Conservation (phyloP, 1,140 invertebrate species). For the Zophobas morio region DNA sequence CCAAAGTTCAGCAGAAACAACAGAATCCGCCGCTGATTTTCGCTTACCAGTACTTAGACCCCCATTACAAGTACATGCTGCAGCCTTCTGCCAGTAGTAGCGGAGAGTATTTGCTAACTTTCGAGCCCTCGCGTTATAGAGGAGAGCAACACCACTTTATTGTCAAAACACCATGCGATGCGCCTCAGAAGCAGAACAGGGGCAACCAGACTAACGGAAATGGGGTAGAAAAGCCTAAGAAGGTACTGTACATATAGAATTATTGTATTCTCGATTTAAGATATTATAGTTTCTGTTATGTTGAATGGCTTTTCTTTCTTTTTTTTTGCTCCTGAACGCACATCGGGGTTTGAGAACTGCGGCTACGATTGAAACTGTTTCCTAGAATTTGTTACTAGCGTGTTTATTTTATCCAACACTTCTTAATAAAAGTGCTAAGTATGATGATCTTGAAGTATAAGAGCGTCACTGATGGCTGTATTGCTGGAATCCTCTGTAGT, state of each 20-base stretch:
- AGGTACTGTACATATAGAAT: slow-evolving; percentile 28
- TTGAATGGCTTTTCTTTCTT: too few relatives aligned
- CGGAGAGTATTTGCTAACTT: slow-evolving; percentile 78
- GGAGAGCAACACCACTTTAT: slow-evolving; percentile 74
- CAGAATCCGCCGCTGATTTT: slow-evolving; percentile 73
- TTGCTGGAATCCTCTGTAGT: too few relatives aligned
- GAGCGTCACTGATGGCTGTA: too few relatives aligned
- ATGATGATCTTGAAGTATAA: too few relatives aligned
- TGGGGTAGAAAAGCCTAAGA: slow-evolving; percentile 65
- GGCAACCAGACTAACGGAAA: slow-evolving; percentile 69
- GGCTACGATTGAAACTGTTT: too few relatives aligned
- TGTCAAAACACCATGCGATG: slow-evolving; percentile 74
- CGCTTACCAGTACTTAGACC: slow-evolving; percentile 80
- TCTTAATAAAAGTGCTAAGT: too few relatives aligned
- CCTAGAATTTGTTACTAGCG: too few relatives aligned
- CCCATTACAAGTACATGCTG: slow-evolving; percentile 77
- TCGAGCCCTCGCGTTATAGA: slow-evolving; percentile 76
- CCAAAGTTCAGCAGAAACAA: slow-evolving; percentile 69
- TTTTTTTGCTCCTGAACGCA: too few relatives aligned
- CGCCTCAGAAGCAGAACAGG: slow-evolving; percentile 62
- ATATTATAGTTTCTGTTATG: too few relatives aligned
- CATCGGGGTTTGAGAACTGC: too few relatives aligned
- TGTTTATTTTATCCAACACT: too few relatives aligned
- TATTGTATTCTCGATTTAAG: too few relatives aligned
- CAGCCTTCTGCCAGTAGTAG: slow-evolving; percentile 73